Conservation (phyloP, 2,113 vertebrate genomes). For the Carettochelys insculpta region DNA sequence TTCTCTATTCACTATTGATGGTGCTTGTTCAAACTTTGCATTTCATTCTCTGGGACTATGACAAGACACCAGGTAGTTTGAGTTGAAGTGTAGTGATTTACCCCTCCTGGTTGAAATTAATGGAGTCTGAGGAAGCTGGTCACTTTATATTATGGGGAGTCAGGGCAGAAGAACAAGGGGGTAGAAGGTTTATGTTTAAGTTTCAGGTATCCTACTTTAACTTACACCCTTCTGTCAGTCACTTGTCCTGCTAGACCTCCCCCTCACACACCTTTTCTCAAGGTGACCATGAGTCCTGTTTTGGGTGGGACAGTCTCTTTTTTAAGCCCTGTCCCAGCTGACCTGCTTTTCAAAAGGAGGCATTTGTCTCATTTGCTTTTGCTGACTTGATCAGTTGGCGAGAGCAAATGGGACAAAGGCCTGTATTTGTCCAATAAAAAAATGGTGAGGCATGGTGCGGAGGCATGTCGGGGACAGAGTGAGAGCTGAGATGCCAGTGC, state of each 20-base stretch:
- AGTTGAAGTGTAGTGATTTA: not conserved
- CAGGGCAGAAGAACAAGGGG: not conserved
- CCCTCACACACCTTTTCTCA: too few species aligned
- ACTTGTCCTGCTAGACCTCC: constrained; percentile 36
- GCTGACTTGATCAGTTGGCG: too few species aligned
- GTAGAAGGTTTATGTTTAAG: not conserved
- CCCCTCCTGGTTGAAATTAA: not conserved
- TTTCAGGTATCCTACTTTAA: constrained; percentile 27
- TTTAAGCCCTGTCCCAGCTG: too few species aligned
- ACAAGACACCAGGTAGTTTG: not conserved
- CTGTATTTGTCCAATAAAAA: too few species aligned
- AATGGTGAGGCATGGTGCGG: too few species aligned
- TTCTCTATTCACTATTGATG: not conserved
- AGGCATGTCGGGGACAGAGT: too few species aligned
- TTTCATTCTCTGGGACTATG: not conserved
- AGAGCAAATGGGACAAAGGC: too few species aligned
- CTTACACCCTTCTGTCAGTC: constrained; percentile 19
- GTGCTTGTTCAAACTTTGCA: not conserved
- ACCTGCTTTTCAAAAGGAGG: too few species aligned
- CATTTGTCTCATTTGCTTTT: too few species aligned
- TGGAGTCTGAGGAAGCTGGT: not conserved
- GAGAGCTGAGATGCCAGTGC: too few species aligned
- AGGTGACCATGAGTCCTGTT: too few species aligned
- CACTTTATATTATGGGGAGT: not conserved
- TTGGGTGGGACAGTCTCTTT: too few species aligned